Conservation (phyloP, 2,888 invertebrate species). For the Drosophila sordidula region DNA sequence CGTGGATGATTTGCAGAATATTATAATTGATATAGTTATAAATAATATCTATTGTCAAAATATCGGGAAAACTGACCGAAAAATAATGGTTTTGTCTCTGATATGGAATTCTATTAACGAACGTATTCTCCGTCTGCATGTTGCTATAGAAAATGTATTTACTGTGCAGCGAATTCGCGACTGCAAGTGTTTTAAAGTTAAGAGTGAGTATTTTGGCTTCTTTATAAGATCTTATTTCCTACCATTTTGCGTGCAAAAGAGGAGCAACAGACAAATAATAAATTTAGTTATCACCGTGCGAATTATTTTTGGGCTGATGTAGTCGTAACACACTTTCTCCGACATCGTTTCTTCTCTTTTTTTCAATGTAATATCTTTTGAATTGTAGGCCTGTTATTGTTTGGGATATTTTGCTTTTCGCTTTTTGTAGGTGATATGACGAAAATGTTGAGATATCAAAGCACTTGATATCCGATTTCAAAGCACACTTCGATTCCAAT, state of each 20-base stretch:
- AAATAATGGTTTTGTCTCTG: neutral
- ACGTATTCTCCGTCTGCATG: neutral
- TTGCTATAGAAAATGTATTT: slow-evolving; percentile 10
- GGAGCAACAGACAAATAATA: slow-evolving; percentile 6
- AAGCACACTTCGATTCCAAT: neutral
- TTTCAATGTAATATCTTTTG: neutral
- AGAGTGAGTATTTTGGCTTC: too few relatives aligned
- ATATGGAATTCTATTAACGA: neutral
- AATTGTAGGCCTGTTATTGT: neutral
- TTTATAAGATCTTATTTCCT: neutral
- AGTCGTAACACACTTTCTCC: slow-evolving; percentile 11
- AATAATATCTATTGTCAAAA: neutral
- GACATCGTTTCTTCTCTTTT: neutral
- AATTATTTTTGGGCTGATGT: slow-evolving; percentile 16
- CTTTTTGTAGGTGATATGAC: too few relatives aligned
- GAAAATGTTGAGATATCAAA: neutral
- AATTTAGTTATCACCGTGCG: slow-evolving; percentile 1
- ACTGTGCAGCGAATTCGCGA: neutral
- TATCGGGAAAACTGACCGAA: neutral
- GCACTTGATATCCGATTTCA: neutral
- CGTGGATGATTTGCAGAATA: neutral
- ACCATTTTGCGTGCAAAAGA: slow-evolving; percentile 7
- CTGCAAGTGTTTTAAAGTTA: neutral
- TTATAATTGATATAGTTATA: neutral
- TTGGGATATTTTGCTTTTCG: too few relatives aligned